Evolutionary conservation across 2,888 invertebrate genomes (phyloP).

Genomic region (Argyresthia albistria): DNA sequence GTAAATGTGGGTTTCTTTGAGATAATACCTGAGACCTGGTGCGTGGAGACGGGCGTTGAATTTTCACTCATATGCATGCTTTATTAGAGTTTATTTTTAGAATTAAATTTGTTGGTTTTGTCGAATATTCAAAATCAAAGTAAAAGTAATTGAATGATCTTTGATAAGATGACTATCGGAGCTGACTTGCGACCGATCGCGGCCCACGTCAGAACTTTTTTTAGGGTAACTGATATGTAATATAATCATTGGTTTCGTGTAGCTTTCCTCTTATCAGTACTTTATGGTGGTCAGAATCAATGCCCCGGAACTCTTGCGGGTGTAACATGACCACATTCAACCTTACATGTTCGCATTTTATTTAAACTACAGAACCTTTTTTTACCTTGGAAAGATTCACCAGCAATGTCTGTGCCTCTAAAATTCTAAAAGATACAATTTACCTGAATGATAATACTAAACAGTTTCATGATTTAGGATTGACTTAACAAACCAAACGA

Average conservation of each 20-base stretch:
- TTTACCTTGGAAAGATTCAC: too few species aligned
- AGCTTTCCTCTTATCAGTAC: constrained; percentile 48
- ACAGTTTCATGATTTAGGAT: too few species aligned
- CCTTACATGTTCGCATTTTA: too few species aligned
- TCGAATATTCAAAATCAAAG: constrained; percentile 35
- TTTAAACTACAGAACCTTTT: too few species aligned
- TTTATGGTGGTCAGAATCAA: constrained; percentile 36
- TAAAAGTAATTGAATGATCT: constrained; percentile 67
- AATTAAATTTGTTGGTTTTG: constrained; percentile 20
- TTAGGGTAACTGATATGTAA: constrained; percentile 70
- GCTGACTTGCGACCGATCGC: constrained; percentile 48
- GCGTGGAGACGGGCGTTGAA: constrained; percentile 24
- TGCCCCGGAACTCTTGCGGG: constrained; percentile 24
- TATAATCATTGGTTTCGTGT: constrained; percentile 47
- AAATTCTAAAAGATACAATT: too few species aligned
- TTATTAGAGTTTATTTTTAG: constrained; percentile 26
- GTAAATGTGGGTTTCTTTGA: constrained; percentile 32
- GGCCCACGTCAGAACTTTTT: constrained; percentile 55
- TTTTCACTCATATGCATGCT: constrained; percentile 29
- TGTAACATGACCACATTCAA: constrained; percentile 7
- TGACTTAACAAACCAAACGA: too few species aligned
- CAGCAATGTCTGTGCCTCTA: too few species aligned
- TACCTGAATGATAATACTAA: too few species aligned
- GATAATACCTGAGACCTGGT: constrained; percentile 53
- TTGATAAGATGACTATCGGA: constrained; percentile 70